Evolutionary conservation across 2,888 invertebrate genomes (phyloP), one percentile per base, ranked within the genome.

Genomic region (Lithodes maja): DNA sequence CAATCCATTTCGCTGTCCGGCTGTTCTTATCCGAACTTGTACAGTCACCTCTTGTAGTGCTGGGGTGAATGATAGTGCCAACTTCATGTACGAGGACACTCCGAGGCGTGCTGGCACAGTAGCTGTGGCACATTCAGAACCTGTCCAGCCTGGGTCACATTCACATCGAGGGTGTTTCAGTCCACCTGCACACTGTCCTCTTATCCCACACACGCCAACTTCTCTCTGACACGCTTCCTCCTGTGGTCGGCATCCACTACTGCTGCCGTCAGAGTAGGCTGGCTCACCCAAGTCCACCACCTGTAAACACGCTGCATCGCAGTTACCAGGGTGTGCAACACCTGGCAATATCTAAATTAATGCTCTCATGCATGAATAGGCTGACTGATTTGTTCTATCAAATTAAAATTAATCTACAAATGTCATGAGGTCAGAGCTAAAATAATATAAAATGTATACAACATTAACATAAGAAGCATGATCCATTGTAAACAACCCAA

Each of bases 271-370:
- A 52, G 95, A 95, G 55, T 96, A 95, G 0, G 97, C 96, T 0
- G 98, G 97, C 2, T 93, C 93, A 0, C 97, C 98, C 92, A 99
- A 94, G 93, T 99, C 91, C 85, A 91, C 75, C 53, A 87, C 54
- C 91, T 91, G 90, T 12, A 81, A 68, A 5, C 75, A 85, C 2
- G 12, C 79, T 69, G 9, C 50, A 17, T 17, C 2, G 17, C 71
- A 71, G 71, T 71, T 71, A 71, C n/a, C n/a, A n/a, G 71, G 71
- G 7, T n/a, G n/a, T 15, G 71, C 17, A 3, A n/a, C 71, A 71
- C 3, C 61, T 15, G 3, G n/a, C 71, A 15, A n/a, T 71, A 15
- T 9, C 61, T 12, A 61, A 12, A 12, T 61, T 61, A 61, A 33
- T 33, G 33, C 33, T 33, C 33, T 33, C 33, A 33, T 33, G 33